Percentiles rank a stretch among this genome's conserved stretches.
phyloP scores from a whole-genome alignment of 2,888 invertebrate species.

The Leistus spinibarbis region DNA sequence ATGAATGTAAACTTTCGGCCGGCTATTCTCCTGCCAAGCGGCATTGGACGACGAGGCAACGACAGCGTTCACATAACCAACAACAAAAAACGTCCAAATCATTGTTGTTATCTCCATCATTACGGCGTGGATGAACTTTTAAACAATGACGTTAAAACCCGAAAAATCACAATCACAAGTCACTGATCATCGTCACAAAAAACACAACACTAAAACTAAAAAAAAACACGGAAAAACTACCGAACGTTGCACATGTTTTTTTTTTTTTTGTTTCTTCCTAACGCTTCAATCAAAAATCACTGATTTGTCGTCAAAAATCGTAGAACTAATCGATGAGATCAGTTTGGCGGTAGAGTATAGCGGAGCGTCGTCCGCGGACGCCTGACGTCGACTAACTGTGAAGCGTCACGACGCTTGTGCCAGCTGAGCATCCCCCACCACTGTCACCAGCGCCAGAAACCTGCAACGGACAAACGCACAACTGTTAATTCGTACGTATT shows the following conservation, averaged over 20 bases:
- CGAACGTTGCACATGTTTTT: neutral
- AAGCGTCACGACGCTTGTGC: slow-evolving; percentile 61
- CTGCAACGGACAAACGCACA: slow-evolving; percentile 55
- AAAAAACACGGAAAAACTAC: neutral
- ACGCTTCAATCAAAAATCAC: neutral
- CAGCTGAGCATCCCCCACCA: slow-evolving; percentile 55
- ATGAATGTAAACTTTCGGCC: slow-evolving; percentile 86
- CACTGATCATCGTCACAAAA: slow-evolving; percentile 36
- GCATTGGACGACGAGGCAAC: slow-evolving; percentile 56
- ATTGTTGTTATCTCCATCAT: slow-evolving; percentile 38
- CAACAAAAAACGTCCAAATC: slow-evolving; percentile 44
- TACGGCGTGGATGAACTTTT: slow-evolving; percentile 46
- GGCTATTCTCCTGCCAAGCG: slow-evolving; percentile 90
- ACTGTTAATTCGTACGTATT: neutral
- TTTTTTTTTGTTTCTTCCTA: neutral
- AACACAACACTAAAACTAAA: slow-evolving; percentile 12
- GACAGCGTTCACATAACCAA: slow-evolving; percentile 55
- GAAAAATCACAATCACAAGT: slow-evolving; percentile 39
- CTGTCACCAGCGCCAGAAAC: slow-evolving; percentile 55
- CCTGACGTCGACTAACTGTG: slow-evolving; percentile 63
- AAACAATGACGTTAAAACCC: slow-evolving; percentile 42
- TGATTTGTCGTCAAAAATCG: neutral
- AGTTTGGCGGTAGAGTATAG: neutral
- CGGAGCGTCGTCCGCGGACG: slow-evolving; percentile 55
- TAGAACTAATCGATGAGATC: neutral